A percentile compares a stretch with the other conserved stretches of the same genome.
These are phyloP conservation scores for Patiria miniata DNA, from an alignment of 35 echinoderm and acorn worm species.

Conservation along the genomic window DNA sequence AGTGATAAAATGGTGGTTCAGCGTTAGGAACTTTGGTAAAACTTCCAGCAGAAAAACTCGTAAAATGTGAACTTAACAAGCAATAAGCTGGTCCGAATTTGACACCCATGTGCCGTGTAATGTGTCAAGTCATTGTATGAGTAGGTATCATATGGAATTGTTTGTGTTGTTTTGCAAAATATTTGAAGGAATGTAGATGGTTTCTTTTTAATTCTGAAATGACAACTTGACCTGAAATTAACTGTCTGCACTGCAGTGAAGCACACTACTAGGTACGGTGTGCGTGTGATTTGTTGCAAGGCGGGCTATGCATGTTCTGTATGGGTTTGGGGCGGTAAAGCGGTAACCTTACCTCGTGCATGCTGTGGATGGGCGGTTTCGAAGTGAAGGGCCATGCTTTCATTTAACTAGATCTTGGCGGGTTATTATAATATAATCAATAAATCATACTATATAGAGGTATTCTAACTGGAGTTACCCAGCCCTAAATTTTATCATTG, in stretches of 20 bases:
- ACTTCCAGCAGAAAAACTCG: background rate
- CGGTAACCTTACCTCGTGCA: no score
- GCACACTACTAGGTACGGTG: no score
- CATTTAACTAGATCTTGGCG: no score
- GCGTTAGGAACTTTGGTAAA: background rate
- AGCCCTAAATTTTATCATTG: no score
- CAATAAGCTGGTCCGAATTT: background rate
- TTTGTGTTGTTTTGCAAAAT: background rate
- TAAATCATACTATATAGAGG: no score
- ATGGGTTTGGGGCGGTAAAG: no score
- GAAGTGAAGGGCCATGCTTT: no score
- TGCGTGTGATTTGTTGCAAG: no score
- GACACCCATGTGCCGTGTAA: background rate
- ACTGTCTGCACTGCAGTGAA: background rate
- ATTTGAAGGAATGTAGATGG: background rate
- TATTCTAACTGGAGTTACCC: no score
- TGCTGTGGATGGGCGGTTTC: no score
- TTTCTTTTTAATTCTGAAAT: background rate
- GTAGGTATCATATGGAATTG: background rate
- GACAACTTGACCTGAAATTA: background rate
- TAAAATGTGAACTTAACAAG: conserved; percentile 8
- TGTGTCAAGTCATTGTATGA: background rate
- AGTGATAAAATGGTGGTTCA: conserved; percentile 1
- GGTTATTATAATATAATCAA: no score
- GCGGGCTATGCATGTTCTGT: no score